Evolutionary conservation across 2,888 invertebrate species (phyloP), one percentile per base, ranked within the genome.

Genomic region (Acronicta psi): DNA sequence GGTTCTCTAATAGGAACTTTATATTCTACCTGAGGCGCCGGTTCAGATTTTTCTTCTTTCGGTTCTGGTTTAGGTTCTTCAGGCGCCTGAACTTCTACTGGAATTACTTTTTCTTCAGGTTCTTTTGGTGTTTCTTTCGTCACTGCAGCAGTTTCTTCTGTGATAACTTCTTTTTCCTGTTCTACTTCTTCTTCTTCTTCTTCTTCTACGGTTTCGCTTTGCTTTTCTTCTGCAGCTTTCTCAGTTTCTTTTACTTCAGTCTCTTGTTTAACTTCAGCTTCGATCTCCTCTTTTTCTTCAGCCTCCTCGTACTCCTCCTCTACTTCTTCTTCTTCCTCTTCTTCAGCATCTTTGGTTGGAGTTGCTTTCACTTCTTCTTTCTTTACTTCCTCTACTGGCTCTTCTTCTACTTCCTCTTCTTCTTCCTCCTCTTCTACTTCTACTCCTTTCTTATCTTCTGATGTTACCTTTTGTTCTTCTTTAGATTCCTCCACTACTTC

Each of bases 1-100:
- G 92, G 92, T 67, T 93, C 94, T 51, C 89, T 85, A 9, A 89
- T 73, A 8, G 89, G 87, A n/a, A 85, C 70, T 61, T 82, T 87
- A 23, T 64, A 70, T 61, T 88, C 85, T 6, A 70, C 20, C 59
- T 77, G 71, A 2, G 78, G 57, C 5, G 57, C 62, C 31, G 69
- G 51, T 40, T 73, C 70, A 20, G 61, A 38, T 55, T 76, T 74
- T 61, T 80, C 74, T 63, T 75, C 78, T 18, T 75, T 73, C 0
- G 69, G 50, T 54, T 69, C 67, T 51, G 62, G 38, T 51, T 75
- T 73, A 49, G 67, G 16, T 37, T 64, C 59, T 49, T 56, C 59
- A 13, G 52, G 53, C 45, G 62, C 47, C 29, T 73, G 46, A 20
- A 69, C 50, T 40, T 68, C 60, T 43, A 69, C 60, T 25, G 74